A percentile compares a stretch with the other conserved stretches of the same genome.
phyloP scores from a whole-genome alignment of 2,888 invertebrate genomes.

The Diploptera punctata region DNA sequence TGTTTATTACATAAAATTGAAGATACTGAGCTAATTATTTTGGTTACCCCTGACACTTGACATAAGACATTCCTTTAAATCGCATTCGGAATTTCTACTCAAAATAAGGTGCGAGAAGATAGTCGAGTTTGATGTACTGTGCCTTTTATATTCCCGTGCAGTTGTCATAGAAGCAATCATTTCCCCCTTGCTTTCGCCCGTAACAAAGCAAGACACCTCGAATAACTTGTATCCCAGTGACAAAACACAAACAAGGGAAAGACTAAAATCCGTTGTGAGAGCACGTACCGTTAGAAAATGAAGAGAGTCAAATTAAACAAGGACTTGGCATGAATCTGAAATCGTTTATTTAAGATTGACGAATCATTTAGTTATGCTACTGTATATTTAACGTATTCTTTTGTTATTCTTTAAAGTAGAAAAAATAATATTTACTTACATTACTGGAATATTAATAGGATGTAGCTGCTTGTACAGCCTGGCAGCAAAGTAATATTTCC shows the following conservation, averaged over 20 bases:
- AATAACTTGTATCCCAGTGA: not conserved
- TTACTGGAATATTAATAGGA: too few species aligned
- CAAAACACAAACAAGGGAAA: not conserved
- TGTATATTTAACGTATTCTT: too few species aligned
- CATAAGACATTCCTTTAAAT: not conserved
- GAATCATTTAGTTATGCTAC: too few species aligned
- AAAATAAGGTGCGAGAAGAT: not conserved
- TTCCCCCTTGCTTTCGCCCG: not conserved
- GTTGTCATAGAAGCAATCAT: too few species aligned
- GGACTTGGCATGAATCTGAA: too few species aligned
- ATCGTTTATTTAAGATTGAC: too few species aligned
- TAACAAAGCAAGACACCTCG: constrained; percentile 8
- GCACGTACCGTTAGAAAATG: not conserved
- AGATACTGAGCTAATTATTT: not conserved
- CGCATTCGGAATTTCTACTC: constrained; percentile 1
- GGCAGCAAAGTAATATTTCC: too few species aligned
- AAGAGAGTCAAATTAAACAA: not conserved
- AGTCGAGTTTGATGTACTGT: not conserved
- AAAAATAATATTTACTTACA: too few species aligned
- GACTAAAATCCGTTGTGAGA: not conserved
- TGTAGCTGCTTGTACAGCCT: too few species aligned
- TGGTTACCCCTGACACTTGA: not conserved
- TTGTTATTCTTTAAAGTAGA: too few species aligned
- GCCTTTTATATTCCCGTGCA: not conserved
- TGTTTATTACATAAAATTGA: too few species aligned